Percentiles rank a stretch among this genome's conserved stretches.
Conservation (phyloP, 1,140 invertebrate genomes). For the Leptinotarsa defecta region DNA sequence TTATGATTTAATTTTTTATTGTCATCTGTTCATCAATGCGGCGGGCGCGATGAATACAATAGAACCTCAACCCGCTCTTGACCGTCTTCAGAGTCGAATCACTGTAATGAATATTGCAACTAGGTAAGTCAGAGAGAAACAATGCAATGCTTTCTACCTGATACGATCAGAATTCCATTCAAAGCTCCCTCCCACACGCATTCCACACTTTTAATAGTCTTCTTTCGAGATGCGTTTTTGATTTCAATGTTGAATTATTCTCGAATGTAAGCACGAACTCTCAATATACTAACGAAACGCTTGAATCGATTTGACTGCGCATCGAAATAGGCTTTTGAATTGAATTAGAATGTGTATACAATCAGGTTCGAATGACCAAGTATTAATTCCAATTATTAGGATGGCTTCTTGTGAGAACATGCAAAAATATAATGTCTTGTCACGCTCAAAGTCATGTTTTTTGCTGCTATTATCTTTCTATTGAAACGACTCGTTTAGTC, state of each 20-base stretch:
- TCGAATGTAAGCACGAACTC: not conserved
- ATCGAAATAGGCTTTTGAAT: not conserved
- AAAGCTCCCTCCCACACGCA: slow-evolving; percentile 16
- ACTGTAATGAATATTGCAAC: slow-evolving; percentile 1
- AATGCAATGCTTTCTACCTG: not conserved
- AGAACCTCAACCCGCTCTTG: not conserved
- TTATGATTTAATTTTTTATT: no score
- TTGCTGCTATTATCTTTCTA: no score
- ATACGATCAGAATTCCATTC: not conserved
- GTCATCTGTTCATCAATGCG: no score
- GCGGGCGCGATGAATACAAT: not conserved
- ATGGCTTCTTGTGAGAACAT: no score
- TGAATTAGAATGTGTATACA: no score
- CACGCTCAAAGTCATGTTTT: no score
- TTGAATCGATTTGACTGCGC: not conserved
- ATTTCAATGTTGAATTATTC: not conserved
- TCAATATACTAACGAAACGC: not conserved
- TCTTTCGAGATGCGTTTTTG: not conserved
- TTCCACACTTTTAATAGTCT: slow-evolving; percentile 11
- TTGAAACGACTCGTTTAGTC: no score
- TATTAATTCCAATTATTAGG: not conserved
- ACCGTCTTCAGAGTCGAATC: slow-evolving; percentile 8
- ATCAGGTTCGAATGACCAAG: not conserved
- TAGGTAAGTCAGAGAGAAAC: not conserved
- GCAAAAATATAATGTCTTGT: no score